These are phyloP conservation scores for Brachypodius melanocephalos DNA, from an alignment of 2,113 vertebrate genomes.

Conservation along the genomic window DNA sequence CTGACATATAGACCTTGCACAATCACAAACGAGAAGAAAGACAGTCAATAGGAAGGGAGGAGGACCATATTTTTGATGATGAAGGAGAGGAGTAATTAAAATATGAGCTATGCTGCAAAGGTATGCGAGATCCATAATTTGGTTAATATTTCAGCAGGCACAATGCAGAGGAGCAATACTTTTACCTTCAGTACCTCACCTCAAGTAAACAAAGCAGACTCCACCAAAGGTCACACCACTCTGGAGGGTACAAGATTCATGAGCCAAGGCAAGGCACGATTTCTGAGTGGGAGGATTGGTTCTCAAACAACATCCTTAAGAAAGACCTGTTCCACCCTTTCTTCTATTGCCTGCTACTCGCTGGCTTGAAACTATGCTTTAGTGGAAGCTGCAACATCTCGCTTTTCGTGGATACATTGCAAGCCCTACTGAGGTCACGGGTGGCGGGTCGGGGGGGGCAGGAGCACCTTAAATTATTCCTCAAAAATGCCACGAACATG, in stretches of 20 bases:
- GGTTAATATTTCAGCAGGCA: slow-evolving; percentile 4
- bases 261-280: not conserved
- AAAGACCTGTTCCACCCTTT: not conserved
- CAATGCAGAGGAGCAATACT: not conserved
- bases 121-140: not conserved
- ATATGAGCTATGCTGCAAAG: not conserved
- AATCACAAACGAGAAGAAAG: not conserved
- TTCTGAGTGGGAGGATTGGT: not conserved
- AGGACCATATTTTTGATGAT: not conserved
- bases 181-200: not conserved
- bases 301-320: not conserved
- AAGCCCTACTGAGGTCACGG: not conserved
- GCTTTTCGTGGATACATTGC: accelerated
- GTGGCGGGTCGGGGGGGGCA: not conserved
- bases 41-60: not conserved
- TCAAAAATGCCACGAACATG: not conserved
- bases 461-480: not conserved
- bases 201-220: not conserved
- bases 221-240: not conserved
- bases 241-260: not conserved
- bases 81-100: not conserved
- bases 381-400: not conserved
- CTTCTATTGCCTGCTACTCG: not conserved
- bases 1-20: not conserved
- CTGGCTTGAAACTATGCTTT: not conserved